Evolutionary conservation across 2,888 invertebrate species (phyloP).

Genomic region (Oligia latruncula): DNA sequence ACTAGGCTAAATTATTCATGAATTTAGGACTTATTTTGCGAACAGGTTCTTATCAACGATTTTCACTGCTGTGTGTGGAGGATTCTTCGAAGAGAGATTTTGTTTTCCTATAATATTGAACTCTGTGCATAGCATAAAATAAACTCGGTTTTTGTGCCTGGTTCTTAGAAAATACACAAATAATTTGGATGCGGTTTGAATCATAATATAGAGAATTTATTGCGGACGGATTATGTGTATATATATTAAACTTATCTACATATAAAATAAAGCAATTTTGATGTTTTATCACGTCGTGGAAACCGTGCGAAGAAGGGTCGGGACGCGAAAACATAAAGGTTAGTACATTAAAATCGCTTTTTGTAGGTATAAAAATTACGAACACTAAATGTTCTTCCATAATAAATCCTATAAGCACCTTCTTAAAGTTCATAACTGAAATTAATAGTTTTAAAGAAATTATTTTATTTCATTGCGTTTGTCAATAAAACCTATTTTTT

Average conservation of each 20-base stretch:
- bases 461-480: background rate
- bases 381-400: too few relatives aligned
- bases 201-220: background rate
- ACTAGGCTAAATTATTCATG: slow-evolving; percentile 44
- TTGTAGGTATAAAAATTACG: background rate
- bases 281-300: background rate
- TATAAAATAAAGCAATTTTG: background rate
- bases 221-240: background rate
- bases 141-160: background rate
- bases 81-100: background rate
- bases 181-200: background rate
- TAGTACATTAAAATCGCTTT: background rate
- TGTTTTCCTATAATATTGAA: background rate
- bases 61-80: background rate
- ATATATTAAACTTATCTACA: background rate
- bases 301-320: too few relatives aligned
- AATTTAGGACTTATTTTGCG: slow-evolving; percentile 19
- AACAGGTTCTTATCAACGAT: background rate
- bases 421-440: background rate
- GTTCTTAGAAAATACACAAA: too few relatives aligned
- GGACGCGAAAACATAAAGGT: background rate
- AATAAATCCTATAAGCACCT: background rate
- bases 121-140: background rate
- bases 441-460: background rate
- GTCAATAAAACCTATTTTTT: background rate